Evolutionary conservation across 2,797 vertebrate species (phyloP).

Genomic region (Sebastiscus albofasciatus): DNA sequence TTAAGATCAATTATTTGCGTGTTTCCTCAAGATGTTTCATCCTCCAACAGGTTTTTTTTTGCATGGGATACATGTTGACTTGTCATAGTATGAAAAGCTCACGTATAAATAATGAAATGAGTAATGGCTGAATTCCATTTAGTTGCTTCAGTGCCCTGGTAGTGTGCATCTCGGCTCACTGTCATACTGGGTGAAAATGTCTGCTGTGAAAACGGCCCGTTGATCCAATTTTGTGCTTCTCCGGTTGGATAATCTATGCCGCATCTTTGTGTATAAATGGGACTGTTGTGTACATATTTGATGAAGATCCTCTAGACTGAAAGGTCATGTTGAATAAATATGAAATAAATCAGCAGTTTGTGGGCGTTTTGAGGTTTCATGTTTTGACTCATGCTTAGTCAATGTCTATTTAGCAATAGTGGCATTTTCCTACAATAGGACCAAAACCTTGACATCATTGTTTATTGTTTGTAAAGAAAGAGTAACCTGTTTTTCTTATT

Average conservation of each 20-base stretch:
- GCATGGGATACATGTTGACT: background rate
- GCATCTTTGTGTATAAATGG: background rate
- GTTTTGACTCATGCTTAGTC: slow-evolving; percentile 42
- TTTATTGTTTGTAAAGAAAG: slow-evolving; percentile 1
- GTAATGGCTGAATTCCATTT: background rate
- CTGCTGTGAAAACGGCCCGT: background rate
- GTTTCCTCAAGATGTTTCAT: background rate
- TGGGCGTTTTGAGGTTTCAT: slow-evolving; percentile 5
- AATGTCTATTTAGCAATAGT: slow-evolving; percentile 8
- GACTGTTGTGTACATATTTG: slow-evolving; percentile 4
- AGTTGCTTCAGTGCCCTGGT: background rate
- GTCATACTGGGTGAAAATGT: background rate
- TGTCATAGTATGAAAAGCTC: background rate
- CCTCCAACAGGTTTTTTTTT: background rate
- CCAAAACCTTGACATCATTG: background rate
- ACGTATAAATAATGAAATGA: background rate
- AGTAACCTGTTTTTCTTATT: background rate
- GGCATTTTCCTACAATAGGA: slow-evolving; percentile 12
- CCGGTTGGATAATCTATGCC: background rate
- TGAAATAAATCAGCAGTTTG: slow-evolving; percentile 28
- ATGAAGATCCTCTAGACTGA: background rate
- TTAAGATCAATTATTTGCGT: background rate
- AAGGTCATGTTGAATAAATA: slow-evolving; percentile 28
- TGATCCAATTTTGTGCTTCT: background rate
- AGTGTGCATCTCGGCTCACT: background rate